Conservation (phyloP, 2,113 vertebrate species). For the Labeo rohita region DNA sequence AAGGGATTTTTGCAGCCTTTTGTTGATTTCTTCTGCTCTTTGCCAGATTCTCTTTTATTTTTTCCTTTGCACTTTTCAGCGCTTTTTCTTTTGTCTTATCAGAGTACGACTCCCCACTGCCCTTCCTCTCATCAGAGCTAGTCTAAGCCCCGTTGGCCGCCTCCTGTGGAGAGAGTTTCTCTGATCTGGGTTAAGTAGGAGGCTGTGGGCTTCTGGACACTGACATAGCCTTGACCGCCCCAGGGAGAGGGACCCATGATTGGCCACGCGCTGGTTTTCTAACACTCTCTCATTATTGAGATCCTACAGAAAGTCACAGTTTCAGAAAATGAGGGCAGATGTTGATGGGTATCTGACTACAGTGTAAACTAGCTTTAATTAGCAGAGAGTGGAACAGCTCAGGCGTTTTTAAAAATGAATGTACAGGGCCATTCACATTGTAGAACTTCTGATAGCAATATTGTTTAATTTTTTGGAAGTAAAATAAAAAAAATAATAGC, state of each 20-base stretch:
- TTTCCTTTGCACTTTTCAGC: conserved; percentile 2
- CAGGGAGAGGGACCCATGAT: conserved; percentile 13
- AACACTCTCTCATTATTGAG: conserved; percentile 22
- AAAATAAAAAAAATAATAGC: not conserved
- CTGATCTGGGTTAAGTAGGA: conserved; percentile 39
- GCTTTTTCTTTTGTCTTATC: conserved; percentile 32
- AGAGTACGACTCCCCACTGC: conserved; percentile 27
- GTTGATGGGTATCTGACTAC: not conserved
- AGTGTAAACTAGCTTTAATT: conserved; percentile 5
- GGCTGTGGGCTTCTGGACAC: conserved; percentile 34
- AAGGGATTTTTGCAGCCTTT: not conserved
- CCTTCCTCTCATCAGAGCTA: conserved; percentile 44
- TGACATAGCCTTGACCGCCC: conserved; percentile 38
- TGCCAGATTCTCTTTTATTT: not conserved
- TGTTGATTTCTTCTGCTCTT: conserved; percentile 5
- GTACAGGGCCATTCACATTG: not conserved
- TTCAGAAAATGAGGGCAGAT: conserved; percentile 23
- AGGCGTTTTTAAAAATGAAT: not conserved
- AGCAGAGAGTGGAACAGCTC: not conserved
- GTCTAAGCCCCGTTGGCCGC: not conserved
- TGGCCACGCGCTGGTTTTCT: conserved; percentile 1
- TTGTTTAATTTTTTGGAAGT: too few relatives aligned
- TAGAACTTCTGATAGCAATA: too few relatives aligned
- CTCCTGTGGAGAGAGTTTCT: conserved; percentile 30
- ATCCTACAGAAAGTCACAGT: not conserved